Evolutionary conservation across 1,140 invertebrate species (phyloP), one percentile per base, ranked within the genome.

Genomic region (Nasonia vitripennis): DNA sequence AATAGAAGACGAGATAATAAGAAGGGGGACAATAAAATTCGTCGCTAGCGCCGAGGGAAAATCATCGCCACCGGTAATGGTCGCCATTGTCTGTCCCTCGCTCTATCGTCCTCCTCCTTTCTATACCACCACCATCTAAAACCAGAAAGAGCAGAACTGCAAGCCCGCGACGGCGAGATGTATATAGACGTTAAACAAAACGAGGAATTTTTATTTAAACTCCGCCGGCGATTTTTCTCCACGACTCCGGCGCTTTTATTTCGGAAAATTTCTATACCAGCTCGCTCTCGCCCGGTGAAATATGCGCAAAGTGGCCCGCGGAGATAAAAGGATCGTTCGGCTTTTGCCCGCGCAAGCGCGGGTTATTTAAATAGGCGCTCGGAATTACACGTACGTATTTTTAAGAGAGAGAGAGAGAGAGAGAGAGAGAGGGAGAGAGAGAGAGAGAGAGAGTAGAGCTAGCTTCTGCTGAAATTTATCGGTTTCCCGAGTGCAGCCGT

Each of bases 61-160:
- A 85, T 85, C 62, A 78, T 78, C 62, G 84, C 41, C n/a, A 73
- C 71, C 84, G 71, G 78, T 85, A 85, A 85, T 85, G 73, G 79
- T 78, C 55, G 84, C 51, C 79, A 85, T 85, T 85, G 84, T 85
- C 79, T 85, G 73, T 45, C 41, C 41, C 41, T 45, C 48, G 37
- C 41, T 67, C 84, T 80, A 77, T 81, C 71, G 51, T 55, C 51
- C 0, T 55, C 2, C 20, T 62, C 17, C 17, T 17, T 34, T 34
- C 41, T 34, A 73, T 75, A 75, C 77, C 55, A 5, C 31, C 27
- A 37, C 31, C 68, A 48, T 78, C 79, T 79, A 45, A 83, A 84
- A 84, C 23, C 41, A 73, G 34, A 67, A 45, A 27, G 55, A n/a
- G 27, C 27, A 1, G 55, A 62, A 62, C 6, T 55, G 11, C 20